Evolutionary conservation across 1,140 invertebrate genomes (phyloP).

Genomic region (Arctopsyche grandis): DNA sequence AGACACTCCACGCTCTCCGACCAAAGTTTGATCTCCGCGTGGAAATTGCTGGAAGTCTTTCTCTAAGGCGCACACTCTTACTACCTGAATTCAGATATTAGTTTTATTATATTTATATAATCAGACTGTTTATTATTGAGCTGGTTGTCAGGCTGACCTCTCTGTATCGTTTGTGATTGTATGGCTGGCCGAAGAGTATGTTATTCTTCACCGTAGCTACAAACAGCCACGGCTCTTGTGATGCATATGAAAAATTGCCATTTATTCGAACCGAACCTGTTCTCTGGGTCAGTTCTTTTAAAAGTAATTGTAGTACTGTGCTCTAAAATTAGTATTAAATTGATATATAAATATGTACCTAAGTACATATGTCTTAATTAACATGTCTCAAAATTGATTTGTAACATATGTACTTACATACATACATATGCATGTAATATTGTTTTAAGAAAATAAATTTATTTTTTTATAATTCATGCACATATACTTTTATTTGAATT

Average conservation of each 20-base stretch:
- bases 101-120: conserved; percentile 56
- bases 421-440: not conserved
- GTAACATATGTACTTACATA: too few species aligned
- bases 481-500: too few species aligned
- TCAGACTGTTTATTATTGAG: too few species aligned
- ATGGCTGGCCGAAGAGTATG: conserved; percentile 82
- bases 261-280: conserved; percentile 71
- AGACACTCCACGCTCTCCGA: conserved; percentile 83
- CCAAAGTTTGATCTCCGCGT: conserved; percentile 78
- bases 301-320: conserved; percentile 75
- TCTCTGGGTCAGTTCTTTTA: conserved; percentile 75
- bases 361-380: not conserved
- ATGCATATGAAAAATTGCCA: conserved; percentile 76
- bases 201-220: conserved; percentile 79
- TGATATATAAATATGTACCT: not conserved
- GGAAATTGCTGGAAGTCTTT: conserved; percentile 77
- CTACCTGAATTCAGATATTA: conserved; percentile 70
- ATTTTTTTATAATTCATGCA: too few species aligned
- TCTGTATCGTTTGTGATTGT: conserved; percentile 75
- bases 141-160: conserved; percentile 64
- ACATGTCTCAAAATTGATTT: not conserved
- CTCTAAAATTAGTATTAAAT: conserved; percentile 64
- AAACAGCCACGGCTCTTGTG: conserved; percentile 84
- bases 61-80: conserved; percentile 68
- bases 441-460: not conserved